phyloP scores from a whole-genome alignment of 2,113 vertebrate species.

The Pavo muticus region DNA sequence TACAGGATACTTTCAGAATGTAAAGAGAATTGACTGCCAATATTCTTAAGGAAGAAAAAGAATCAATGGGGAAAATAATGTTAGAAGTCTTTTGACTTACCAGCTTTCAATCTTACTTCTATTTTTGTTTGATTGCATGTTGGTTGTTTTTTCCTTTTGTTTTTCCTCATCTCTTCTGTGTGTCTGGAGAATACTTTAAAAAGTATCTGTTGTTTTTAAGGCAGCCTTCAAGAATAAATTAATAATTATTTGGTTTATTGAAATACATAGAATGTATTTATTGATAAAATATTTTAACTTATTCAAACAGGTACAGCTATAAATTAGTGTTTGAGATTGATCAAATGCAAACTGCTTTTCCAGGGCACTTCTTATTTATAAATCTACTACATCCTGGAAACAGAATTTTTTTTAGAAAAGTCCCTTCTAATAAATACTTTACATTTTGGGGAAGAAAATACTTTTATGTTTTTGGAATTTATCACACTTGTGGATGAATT shows the following conservation, averaged over 20 bases:
- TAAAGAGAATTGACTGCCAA: background rate
- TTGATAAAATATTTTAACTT: background rate
- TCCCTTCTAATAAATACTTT: background rate
- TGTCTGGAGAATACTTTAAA: background rate
- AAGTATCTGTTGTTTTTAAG: background rate
- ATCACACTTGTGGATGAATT: background rate
- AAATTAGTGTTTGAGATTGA: background rate
- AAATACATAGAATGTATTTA: background rate
- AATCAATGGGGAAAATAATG: accelerated
- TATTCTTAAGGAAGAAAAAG: background rate
- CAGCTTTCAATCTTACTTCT: background rate
- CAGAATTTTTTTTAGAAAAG: background rate
- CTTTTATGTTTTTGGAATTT: background rate
- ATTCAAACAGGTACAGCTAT: background rate
- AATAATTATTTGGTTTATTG: background rate
- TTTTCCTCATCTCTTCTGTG: accelerated
- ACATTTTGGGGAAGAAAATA: background rate
- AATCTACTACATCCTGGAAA: background rate
- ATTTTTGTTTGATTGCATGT: too few species aligned
- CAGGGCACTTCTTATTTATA: background rate
- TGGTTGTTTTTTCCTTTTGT: too few species aligned
- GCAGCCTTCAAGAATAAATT: background rate
- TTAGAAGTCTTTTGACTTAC: background rate
- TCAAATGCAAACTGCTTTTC: background rate
- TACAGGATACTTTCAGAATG: background rate